Conservation (phyloP, 2,888 invertebrate species). For the Ophion obscuratus region DNA sequence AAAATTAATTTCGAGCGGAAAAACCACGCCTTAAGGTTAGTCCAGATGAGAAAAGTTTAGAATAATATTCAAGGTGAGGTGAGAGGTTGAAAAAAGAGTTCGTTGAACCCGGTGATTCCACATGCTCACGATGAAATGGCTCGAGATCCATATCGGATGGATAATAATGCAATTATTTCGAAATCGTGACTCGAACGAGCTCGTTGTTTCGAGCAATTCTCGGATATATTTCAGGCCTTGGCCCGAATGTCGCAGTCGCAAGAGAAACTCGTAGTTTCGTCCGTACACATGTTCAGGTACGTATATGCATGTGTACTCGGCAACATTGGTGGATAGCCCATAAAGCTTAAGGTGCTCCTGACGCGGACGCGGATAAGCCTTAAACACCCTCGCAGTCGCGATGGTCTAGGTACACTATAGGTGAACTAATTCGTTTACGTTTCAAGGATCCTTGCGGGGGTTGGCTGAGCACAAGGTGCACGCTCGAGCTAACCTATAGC, state of each 20-base stretch:
- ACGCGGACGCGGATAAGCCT: conserved; percentile 27
- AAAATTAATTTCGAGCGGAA: not conserved
- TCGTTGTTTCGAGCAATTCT: conserved; percentile 25
- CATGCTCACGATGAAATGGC: conserved; percentile 11
- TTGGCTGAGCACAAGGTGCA: conserved; percentile 17
- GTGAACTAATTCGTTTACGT: conserved; percentile 55
- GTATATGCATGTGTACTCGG: not conserved
- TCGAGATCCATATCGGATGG: conserved; percentile 27
- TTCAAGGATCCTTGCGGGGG: conserved; percentile 46
- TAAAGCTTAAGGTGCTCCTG: conserved; percentile 26
- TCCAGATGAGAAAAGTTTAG: not conserved
- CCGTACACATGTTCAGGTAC: not conserved
- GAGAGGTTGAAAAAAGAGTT: conserved; percentile 39
- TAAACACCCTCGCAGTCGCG: conserved; percentile 14
- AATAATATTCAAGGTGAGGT: conserved; percentile 7
- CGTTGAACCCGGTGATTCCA: conserved; percentile 34
- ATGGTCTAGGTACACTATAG: conserved; percentile 14
- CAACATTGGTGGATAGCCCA: not conserved
- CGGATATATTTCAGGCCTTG: conserved; percentile 48
- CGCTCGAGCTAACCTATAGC: conserved; percentile 44
- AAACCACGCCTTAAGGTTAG: not conserved
- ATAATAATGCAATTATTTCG: conserved; percentile 44
- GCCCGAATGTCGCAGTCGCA: conserved; percentile 32
- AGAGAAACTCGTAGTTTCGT: conserved; percentile 11
- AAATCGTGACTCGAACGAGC: conserved; percentile 41